Evolutionary conservation across 2,888 invertebrate species (phyloP), one percentile per base, ranked within the genome.

Genomic region (Eristalinus aeneus): DNA sequence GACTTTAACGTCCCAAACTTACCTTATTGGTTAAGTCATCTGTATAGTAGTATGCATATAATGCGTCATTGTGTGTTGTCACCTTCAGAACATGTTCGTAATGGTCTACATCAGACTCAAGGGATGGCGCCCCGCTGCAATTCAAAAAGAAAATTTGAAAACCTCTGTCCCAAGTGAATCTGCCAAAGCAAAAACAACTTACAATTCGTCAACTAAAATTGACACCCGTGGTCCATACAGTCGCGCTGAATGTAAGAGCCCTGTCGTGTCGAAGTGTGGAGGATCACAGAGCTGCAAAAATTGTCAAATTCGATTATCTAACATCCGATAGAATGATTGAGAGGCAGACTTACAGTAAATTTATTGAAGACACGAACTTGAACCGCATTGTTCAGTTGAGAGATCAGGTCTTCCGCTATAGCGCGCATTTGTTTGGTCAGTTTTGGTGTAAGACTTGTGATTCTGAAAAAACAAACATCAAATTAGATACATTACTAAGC

Each of bases 11-110:
- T 11, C 20, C 9, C 1, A 39, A 36, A 46, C 53, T 89, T 91
- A 95, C 96, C 94, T 97, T 96, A 92, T 97, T 97, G 90, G 97
- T 95, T 65, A 89, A 89, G 89, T 96, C 96, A 91, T 98, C 97
- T 91, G 97, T 95, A 92, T 98, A 98, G 93, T 98, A 98, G 93
- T 97, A 98, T 0, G 97, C 96, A 94, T 98, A 96, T 20, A 93
- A 93, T 0, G 98, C 96, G 89, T 98, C 98, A 90, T 98, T 97
- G 89, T 97, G 96, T 60, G 96, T 94, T 71, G 97, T 97, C 89
- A 96, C 97, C 93, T 95, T 94, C 64, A 95, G 93, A 88, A 95
- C 95, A 90, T 96, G 95, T 88, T 96, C 96, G 91, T 95, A 96
- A 34, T 95, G 94, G 90, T 96, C 96, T 64, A 92, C 91, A 88